A percentile compares a stretch with the other conserved stretches of the same genome.
Conservation (phyloP, 2,113 vertebrate species). For the Protobothrops flavoviridis region DNA sequence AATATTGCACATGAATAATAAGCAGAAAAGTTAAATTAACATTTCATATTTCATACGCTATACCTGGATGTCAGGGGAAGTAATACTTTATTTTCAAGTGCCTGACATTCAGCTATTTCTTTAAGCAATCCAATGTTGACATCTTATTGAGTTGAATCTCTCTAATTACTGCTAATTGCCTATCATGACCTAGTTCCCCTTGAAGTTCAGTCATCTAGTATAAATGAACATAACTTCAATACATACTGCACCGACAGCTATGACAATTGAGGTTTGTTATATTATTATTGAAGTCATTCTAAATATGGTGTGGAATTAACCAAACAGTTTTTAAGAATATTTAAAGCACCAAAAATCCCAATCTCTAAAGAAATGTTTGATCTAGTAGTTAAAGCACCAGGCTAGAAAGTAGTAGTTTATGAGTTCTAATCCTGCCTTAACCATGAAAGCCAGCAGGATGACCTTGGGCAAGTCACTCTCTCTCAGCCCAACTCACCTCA, state of each 20-base stretch:
- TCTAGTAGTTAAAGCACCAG: slow-evolving; percentile 44
- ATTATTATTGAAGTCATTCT: slow-evolving; percentile 74
- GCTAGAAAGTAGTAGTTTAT: neutral
- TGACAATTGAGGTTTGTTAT: slow-evolving; percentile 67
- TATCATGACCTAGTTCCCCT: slow-evolving; percentile 68
- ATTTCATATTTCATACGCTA: slow-evolving; percentile 78
- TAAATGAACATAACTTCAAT: slow-evolving; percentile 64
- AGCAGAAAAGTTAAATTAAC: slow-evolving; percentile 82
- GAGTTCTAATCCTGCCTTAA: neutral
- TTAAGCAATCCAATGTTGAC: slow-evolving; percentile 69
- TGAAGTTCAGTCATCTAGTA: slow-evolving; percentile 72
- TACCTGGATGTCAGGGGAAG: slow-evolving; percentile 71
- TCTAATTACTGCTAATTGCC: slow-evolving; percentile 80
- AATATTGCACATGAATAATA: slow-evolving; percentile 84
- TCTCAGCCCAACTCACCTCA: neutral
- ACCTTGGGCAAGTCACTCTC: neutral
- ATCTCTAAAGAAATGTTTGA: slow-evolving; percentile 67
- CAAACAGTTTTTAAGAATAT: slow-evolving; percentile 65
- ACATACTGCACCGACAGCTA: slow-evolving; percentile 65
- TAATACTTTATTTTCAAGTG: slow-evolving; percentile 77
- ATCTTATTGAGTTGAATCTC: slow-evolving; percentile 73
- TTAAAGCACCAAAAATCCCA: slow-evolving; percentile 68
- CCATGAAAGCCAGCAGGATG: neutral
- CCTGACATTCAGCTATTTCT: slow-evolving; percentile 74
- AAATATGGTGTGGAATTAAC: slow-evolving; percentile 74